These are phyloP conservation scores for Dipodomys stephensi DNA, from an alignment of 2,113 vertebrate species.

Conservation along the genomic window DNA sequence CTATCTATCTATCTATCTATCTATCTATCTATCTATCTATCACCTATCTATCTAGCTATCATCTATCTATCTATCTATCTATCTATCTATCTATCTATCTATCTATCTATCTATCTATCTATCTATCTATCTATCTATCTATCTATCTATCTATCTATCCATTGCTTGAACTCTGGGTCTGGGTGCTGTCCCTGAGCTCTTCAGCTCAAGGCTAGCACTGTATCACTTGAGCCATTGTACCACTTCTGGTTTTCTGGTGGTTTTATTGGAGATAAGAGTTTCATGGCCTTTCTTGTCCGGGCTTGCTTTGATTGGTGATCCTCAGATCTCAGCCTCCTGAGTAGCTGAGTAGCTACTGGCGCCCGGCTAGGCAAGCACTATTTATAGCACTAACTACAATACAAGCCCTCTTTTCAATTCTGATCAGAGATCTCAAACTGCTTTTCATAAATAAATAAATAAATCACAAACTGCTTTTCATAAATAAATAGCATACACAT, in stretches of 20 bases:
- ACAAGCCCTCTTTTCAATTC: background rate
- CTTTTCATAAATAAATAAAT: constrained; percentile 45
- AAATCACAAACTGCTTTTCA: constrained; percentile 20
- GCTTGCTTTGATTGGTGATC: too few relatives aligned
- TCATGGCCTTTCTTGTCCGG: too few relatives aligned
- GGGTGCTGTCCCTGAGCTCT: too few relatives aligned
- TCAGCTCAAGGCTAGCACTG: too few relatives aligned
- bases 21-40: background rate
- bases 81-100: background rate
- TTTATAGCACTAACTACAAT: background rate
- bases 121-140: background rate
- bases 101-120: background rate
- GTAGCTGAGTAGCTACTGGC: too few relatives aligned
- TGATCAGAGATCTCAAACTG: constrained; percentile 13
- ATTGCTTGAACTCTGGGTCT: too few relatives aligned
- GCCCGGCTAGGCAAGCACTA: background rate
- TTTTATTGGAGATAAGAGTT: too few relatives aligned
- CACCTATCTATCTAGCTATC: too few relatives aligned
- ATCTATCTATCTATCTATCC: background rate
- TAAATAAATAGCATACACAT: constrained; percentile 37
- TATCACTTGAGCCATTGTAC: too few relatives aligned
- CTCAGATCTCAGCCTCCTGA: too few relatives aligned
- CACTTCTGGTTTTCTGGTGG: too few relatives aligned
- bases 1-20: background rate
- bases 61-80: background rate